Percentiles rank a stretch among this genome's conserved stretches.
Evolutionary conservation across 1,140 invertebrate species (phyloP).

Genomic region (Bemisia tabaci): DNA sequence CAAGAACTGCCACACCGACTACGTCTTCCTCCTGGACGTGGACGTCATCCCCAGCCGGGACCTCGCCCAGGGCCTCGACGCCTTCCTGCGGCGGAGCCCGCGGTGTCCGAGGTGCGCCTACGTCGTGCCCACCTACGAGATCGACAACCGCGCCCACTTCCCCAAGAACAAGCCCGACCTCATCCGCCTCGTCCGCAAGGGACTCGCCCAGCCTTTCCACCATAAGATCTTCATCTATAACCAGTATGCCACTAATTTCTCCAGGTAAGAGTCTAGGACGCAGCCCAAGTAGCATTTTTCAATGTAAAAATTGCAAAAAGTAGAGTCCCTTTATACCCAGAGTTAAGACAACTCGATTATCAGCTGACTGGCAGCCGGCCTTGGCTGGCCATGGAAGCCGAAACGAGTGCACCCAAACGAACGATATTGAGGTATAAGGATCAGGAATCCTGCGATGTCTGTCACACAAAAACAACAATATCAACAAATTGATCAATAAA

Average conservation of each 20-base stretch:
- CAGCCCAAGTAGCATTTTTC: too few species aligned
- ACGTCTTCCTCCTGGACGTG: conserved; percentile 69
- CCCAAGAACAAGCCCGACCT: conserved; percentile 65
- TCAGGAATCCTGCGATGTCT: too few species aligned
- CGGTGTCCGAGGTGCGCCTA: conserved; percentile 51
- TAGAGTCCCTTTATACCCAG: too few species aligned
- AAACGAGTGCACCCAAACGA: too few species aligned
- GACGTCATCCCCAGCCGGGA: conserved; percentile 66
- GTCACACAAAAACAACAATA: too few species aligned
- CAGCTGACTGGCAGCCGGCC: too few species aligned
- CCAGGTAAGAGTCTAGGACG: too few species aligned
- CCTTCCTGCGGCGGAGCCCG: conserved; percentile 41
- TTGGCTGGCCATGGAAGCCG: too few species aligned
- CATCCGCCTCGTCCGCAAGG: conserved; percentile 53
- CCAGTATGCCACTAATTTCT: conserved; percentile 83
- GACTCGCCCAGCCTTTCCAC: conserved; percentile 77
- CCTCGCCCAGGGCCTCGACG: conserved; percentile 47
- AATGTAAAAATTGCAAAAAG: too few species aligned
- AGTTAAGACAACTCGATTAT: too few species aligned
- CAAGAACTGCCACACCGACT: conserved; percentile 63
- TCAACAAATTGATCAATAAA: too few species aligned
- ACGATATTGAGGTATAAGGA: too few species aligned
- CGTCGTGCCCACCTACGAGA: conserved; percentile 84
- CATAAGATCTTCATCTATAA: conserved; percentile 85
- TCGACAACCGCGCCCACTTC: conserved; percentile 58